phyloP scores from a whole-genome alignment of 2,113 vertebrate species.

The Zapornia atra region DNA sequence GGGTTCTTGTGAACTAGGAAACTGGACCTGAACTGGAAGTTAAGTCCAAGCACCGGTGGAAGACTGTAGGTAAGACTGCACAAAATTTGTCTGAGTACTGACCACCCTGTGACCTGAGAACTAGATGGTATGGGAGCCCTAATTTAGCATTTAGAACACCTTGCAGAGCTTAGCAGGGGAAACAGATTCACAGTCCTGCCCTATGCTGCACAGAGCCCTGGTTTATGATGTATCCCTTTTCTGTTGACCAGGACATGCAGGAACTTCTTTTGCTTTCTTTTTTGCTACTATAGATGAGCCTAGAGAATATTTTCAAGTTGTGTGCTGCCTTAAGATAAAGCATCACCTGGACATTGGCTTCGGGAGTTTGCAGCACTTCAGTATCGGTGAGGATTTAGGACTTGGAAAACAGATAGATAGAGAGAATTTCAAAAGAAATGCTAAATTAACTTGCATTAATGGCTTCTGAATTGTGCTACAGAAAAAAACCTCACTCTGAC shows the following conservation, averaged over 20 bases:
- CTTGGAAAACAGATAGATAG: background rate
- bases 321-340: background rate
- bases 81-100: background rate
- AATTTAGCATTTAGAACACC: background rate
- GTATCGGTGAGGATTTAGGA: background rate
- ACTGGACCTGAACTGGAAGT: background rate
- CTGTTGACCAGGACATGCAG: background rate
- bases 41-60: background rate
- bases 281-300: background rate
- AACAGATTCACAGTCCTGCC: background rate
- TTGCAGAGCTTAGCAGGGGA: background rate
- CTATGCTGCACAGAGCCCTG: background rate
- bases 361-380: background rate
- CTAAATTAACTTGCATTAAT: background rate
- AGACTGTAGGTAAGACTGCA: background rate
- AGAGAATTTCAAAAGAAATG: background rate
- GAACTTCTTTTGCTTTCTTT: background rate
- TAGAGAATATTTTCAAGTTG: background rate
- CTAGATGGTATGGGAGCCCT: background rate
- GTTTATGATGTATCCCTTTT: background rate
- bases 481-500: background rate
- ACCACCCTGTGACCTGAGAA: background rate
- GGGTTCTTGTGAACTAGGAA: background rate
- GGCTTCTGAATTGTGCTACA: background rate
- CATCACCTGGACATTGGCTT: background rate